These are phyloP conservation scores for Dendronephthya gigantea DNA, from an alignment of 64 coral and sea anemone species.

Conservation along the genomic window DNA sequence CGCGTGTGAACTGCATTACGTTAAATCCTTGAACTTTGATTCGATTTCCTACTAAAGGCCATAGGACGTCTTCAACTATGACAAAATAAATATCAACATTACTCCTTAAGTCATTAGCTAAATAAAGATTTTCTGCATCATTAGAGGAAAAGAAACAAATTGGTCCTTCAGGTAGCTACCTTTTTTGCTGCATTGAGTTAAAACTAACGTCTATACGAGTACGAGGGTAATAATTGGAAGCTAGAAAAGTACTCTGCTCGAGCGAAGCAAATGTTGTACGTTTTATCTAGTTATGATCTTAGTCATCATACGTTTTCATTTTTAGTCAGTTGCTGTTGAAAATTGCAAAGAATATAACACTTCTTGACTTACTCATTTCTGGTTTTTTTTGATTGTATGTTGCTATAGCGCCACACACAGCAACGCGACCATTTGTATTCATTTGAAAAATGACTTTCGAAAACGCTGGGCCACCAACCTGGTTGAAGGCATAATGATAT, in stretches of 20 bases:
- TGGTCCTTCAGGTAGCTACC: too few species aligned
- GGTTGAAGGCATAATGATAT: not conserved
- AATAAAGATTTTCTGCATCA: too few species aligned
- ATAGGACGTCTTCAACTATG: not conserved
- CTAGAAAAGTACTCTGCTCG: too few species aligned
- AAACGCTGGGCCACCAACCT: slow-evolving; percentile 8
- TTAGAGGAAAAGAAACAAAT: too few species aligned
- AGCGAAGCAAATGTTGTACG: too few species aligned
- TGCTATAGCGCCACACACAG: not conserved
- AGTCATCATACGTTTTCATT: too few species aligned
- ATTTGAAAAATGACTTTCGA: not conserved
- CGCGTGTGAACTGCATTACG: not conserved
- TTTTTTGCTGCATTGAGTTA: too few species aligned
- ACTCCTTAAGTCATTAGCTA: not conserved
- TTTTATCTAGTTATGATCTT: too few species aligned
- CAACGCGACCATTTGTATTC: not conserved
- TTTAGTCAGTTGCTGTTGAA: too few species aligned
- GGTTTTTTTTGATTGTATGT: not conserved
- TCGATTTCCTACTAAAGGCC: not conserved
- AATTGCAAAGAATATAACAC: not conserved
- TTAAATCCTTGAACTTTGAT: not conserved
- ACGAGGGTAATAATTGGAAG: too few species aligned
- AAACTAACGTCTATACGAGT: too few species aligned
- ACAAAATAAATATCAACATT: not conserved
- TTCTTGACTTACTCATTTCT: not conserved